Percentiles rank a stretch among this genome's conserved stretches.
Conservation (phyloP, 2,113 vertebrate species). For the Protobothrops flavoviridis region DNA sequence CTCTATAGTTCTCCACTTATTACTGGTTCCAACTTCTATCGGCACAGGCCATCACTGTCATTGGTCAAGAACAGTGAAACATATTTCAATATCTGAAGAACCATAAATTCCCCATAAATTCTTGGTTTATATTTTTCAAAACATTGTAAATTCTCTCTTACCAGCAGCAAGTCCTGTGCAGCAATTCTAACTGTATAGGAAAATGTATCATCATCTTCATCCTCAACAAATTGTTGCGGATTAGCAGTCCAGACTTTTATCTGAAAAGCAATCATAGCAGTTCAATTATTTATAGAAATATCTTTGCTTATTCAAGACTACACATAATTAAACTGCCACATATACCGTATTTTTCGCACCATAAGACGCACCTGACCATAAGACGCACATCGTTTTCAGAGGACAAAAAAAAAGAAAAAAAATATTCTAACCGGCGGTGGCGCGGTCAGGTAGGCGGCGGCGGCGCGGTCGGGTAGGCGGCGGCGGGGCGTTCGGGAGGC, state of each 20-base stretch:
- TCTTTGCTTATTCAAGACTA: neutral
- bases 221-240: constrained; percentile 97
- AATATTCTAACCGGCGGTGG: too few species aligned
- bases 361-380: too few species aligned
- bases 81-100: neutral
- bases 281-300: neutral
- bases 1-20: neutral
- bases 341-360: too few species aligned
- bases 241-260: constrained; percentile 97
- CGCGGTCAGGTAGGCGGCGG: too few species aligned
- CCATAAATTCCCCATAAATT: neutral
- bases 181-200: constrained; percentile 98
- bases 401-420: too few species aligned
- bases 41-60: neutral
- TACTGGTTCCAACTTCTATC: neutral
- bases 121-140: neutral
- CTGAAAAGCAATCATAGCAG: constrained; percentile 60
- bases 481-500: too few species aligned
- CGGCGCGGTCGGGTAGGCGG: too few species aligned
- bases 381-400: too few species aligned
- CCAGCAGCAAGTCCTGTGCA: constrained; percentile 93
- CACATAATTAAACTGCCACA: neutral
- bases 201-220: constrained; percentile 97
- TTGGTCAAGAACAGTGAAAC: neutral
- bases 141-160: constrained; percentile 59